Percentiles rank a stretch among this genome's conserved stretches.
These are phyloP conservation scores for Schizothorax lantsangensis DNA, from an alignment of 2,797 vertebrate genomes.

Conservation along the genomic window DNA sequence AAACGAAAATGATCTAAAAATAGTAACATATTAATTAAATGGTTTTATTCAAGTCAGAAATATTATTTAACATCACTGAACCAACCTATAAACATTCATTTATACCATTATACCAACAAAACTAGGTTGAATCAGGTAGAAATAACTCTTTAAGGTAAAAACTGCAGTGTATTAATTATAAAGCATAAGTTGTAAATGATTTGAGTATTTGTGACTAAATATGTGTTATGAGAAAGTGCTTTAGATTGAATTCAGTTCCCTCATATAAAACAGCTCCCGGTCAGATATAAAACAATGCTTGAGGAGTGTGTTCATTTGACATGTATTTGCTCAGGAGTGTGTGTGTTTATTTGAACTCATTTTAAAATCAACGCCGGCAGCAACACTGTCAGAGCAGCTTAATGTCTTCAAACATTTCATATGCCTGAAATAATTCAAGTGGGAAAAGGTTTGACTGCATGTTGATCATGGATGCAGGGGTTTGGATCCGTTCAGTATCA, in stretches of 20 bases:
- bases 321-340: conserved; percentile 26
- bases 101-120: not conserved
- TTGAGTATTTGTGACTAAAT: not conserved
- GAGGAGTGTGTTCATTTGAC: not conserved
- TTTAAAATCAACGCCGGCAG: conserved; percentile 76
- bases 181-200: not conserved
- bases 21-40: not conserved
- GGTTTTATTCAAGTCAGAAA: not conserved
- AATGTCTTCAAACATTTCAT: conserved; percentile 73
- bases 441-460: conserved; percentile 69
- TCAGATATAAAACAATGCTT: not conserved
- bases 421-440: conserved; percentile 73
- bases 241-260: not conserved
- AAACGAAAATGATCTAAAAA: no score
- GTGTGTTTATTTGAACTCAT: conserved; percentile 69
- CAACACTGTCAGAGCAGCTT: conserved; percentile 71
- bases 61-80: not conserved
- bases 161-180: not conserved
- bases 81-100: not conserved
- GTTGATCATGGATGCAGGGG: not conserved
- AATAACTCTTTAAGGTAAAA: not conserved
- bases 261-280: not conserved
- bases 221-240: not conserved
- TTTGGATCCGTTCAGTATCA: not conserved
- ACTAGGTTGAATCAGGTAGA: not conserved